Percentiles rank a stretch among this genome's conserved stretches.
phyloP scores from a whole-genome alignment of 2,113 vertebrate species.

The Arothron firmamentum region DNA sequence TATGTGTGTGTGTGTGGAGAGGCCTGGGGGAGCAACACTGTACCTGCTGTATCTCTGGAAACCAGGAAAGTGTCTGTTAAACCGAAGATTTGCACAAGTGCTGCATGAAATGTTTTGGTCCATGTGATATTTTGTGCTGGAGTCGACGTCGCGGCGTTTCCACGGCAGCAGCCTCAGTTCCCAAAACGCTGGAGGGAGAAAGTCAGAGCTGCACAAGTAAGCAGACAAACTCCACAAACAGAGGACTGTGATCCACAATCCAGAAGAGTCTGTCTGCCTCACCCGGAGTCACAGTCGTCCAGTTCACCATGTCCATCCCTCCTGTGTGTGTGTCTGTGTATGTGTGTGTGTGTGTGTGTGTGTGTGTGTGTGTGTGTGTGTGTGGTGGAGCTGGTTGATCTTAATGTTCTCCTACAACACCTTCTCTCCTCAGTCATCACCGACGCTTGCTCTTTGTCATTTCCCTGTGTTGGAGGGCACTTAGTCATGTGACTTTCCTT shows the following conservation, averaged over 20 bases:
- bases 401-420: constrained; percentile 24
- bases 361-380: constrained; percentile 4
- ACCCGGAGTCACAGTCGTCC: constrained; percentile 1
- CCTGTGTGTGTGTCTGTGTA: neutral
- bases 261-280: constrained; percentile 19
- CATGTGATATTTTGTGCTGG: constrained; percentile 4
- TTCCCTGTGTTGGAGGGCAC: constrained; percentile 8
- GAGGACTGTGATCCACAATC: constrained; percentile 40
- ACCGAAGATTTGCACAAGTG: no score
- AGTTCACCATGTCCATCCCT: neutral
- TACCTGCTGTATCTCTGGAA: no score
- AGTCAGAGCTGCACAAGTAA: constrained; percentile 35
- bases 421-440: constrained; percentile 14
- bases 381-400: constrained; percentile 8
- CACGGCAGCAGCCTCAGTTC: constrained; percentile 42
- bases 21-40: no score
- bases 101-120: neutral
- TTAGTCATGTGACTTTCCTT: constrained; percentile 11
- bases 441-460: constrained; percentile 38
- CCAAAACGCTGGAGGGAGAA: constrained; percentile 29
- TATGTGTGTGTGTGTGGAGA: constrained; percentile 27
- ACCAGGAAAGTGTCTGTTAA: no score
- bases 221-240: constrained; percentile 1
- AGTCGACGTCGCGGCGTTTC: constrained; percentile 12
- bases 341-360: constrained; percentile 5